Base-by-base conservation (phyloP, 30 jellyfish, hydroid and myxozoan genomes). In the Catostylus mosaicus region DNA sequence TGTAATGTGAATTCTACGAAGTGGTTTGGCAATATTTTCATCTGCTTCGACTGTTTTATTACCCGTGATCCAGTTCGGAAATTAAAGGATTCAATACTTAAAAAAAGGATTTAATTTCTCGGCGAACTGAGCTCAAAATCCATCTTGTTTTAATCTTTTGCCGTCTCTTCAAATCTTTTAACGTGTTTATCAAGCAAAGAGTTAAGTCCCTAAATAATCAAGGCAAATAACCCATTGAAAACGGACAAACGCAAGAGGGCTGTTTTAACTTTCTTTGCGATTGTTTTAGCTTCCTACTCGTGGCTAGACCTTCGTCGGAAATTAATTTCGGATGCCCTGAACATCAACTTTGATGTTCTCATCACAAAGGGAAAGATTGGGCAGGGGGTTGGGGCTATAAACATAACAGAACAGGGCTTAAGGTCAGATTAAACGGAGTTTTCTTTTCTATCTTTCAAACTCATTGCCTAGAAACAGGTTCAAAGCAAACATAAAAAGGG, bases 341-440 rank as follows among this genome's bases (percentile, higher is more conserved):
- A 66, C 18, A 10, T 66, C 78, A 66, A 18, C 78, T 32, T 66
- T 26, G 29, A 19, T 35, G 29, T n/a, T 66, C 56, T 33, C 31
- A 11, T 32, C 19, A 26, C 30, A 26, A 52, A 52, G 30, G 56
- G 56, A 52, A n/a, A 52, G 18, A 7, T 66, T 3, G 12, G 3
- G 2, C 78, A 66, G 78, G 78, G 78, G 76, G 78, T 26, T 16
- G 12, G 46, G n/a, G n/a, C n/a, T n/a, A n/a, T n/a, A n/a, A n/a
- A n/a, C n/a, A n/a, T n/a, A n/a, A n/a, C n/a, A n/a, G n/a, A n/a
- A n/a, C n/a, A n/a, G n/a, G n/a, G n/a, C n/a, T n/a, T n/a, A n/a
- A n/a, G n/a, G n/a, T n/a, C n/a, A n/a, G n/a, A n/a, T n/a, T n/a
- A n/a, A n/a, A n/a, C n/a, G n/a, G n/a, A n/a, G n/a, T n/a, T n/a